These are phyloP conservation scores for Choreutis nemorana DNA, from an alignment of 2,888 invertebrate species.

Conservation along the genomic window DNA sequence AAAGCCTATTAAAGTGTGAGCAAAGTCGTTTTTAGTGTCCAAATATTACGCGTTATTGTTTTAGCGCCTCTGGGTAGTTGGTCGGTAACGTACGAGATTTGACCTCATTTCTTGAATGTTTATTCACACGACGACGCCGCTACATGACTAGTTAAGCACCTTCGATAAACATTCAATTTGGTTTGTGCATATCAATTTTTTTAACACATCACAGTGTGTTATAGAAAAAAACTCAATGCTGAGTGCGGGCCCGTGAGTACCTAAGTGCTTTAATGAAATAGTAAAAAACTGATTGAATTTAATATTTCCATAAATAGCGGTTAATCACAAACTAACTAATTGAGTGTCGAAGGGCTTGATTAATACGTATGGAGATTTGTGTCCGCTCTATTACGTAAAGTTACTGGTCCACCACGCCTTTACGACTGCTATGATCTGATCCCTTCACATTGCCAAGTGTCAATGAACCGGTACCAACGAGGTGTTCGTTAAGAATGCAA, in stretches of 20 bases:
- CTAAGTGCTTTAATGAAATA: too few relatives aligned
- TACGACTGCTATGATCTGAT: slow-evolving; percentile 37
- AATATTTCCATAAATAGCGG: too few relatives aligned
- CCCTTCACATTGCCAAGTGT: slow-evolving; percentile 57
- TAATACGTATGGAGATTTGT: too few relatives aligned
- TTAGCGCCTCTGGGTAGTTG: slow-evolving; percentile 31
- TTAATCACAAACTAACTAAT: too few relatives aligned
- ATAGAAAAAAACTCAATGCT: too few relatives aligned
- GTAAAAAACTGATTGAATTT: too few relatives aligned
- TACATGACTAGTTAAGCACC: slow-evolving; percentile 25
- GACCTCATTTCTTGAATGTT: slow-evolving; percentile 46
- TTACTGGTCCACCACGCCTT: slow-evolving; percentile 36
- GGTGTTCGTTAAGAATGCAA: slow-evolving; percentile 54
- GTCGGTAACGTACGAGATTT: slow-evolving; percentile 37
- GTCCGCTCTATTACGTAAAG: slow-evolving; percentile 48
- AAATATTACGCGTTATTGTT: slow-evolving; percentile 43
- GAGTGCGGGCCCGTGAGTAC: too few relatives aligned
- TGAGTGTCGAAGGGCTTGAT: too few relatives aligned
- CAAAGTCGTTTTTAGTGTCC: slow-evolving; percentile 29
- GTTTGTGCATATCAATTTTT: too few relatives aligned
- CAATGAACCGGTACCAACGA: slow-evolving; percentile 51
- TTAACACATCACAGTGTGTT: too few relatives aligned
- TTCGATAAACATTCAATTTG: too few relatives aligned
- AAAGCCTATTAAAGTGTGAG: too few relatives aligned
- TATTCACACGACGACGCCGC: slow-evolving; percentile 32